These are phyloP conservation scores for Chionis minor DNA, from an alignment of 2,113 vertebrate genomes.

Conservation along the genomic window DNA sequence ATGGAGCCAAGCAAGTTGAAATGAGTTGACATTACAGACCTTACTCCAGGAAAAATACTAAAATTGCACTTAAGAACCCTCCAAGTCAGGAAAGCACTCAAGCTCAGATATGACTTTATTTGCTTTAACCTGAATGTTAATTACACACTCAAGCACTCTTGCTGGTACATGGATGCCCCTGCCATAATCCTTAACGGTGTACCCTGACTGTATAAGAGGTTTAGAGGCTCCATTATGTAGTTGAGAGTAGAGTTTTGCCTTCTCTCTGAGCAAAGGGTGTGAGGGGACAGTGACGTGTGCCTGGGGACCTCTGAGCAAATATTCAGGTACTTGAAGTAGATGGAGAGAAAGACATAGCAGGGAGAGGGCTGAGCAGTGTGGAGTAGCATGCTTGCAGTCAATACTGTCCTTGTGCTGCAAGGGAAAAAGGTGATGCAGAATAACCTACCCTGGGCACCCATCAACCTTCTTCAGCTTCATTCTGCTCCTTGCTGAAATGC, in stretches of 20 bases:
- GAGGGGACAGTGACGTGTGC: background rate
- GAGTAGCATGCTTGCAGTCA: background rate
- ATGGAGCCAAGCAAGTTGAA: background rate
- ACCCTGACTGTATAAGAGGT: background rate
- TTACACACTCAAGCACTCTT: background rate
- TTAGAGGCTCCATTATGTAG: background rate
- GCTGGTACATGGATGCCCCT: background rate
- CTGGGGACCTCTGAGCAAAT: background rate
- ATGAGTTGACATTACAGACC: background rate
- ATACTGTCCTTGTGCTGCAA: rapidly evolving
- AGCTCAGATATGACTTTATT: background rate
- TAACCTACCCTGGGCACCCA: background rate
- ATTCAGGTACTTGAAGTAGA: background rate
- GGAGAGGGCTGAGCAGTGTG: background rate
- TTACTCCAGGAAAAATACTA: background rate
- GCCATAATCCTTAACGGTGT: background rate
- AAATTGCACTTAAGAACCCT: background rate
- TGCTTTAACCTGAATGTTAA: background rate
- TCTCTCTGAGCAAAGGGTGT: background rate
- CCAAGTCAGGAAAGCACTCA: slow-evolving; percentile 10
- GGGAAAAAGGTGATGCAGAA: background rate
- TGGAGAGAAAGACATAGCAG: background rate
- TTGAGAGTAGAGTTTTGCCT: background rate
- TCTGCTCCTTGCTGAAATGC: background rate
- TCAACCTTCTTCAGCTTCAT: background rate